Evolutionary conservation across 2,797 vertebrate genomes (phyloP).

Genomic region (Lates japonicus): DNA sequence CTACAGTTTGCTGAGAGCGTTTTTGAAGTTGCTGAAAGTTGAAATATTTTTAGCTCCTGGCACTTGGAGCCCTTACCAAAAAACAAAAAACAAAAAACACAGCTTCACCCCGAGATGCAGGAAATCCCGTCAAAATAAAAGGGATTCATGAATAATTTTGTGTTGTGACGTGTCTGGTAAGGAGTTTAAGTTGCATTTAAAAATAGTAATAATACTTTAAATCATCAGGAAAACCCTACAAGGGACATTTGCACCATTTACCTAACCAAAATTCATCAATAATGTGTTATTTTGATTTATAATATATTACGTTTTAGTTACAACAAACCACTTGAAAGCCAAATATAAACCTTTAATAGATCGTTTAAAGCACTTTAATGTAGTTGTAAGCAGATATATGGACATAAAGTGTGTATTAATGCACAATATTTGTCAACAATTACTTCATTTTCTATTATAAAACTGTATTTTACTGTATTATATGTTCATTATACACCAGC

Average conservation of each 20-base stretch:
- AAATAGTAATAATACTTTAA: no score
- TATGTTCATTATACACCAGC: no score
- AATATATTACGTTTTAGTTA: neutral
- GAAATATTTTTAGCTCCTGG: conserved; percentile 45
- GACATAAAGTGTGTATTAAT: neutral
- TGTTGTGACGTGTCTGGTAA: neutral
- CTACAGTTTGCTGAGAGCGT: neutral
- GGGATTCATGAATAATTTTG: no score
- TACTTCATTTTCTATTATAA: no score
- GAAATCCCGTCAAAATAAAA: neutral
- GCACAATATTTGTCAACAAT: no score
- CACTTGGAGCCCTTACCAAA: neutral
- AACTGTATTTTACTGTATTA: no score
- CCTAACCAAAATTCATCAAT: no score
- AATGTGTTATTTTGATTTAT: no score
- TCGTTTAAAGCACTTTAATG: neutral
- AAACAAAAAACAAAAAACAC: neutral
- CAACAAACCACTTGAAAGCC: neutral
- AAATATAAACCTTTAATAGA: neutral
- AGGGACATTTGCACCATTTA: no score
- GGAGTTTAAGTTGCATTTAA: no score
- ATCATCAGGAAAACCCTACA: no score
- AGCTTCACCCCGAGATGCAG: neutral
- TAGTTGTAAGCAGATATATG: neutral
- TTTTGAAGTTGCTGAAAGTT: conserved; percentile 44